Conservation (phyloP, 2,797 vertebrate genomes). For the Thunnus albacares region DNA sequence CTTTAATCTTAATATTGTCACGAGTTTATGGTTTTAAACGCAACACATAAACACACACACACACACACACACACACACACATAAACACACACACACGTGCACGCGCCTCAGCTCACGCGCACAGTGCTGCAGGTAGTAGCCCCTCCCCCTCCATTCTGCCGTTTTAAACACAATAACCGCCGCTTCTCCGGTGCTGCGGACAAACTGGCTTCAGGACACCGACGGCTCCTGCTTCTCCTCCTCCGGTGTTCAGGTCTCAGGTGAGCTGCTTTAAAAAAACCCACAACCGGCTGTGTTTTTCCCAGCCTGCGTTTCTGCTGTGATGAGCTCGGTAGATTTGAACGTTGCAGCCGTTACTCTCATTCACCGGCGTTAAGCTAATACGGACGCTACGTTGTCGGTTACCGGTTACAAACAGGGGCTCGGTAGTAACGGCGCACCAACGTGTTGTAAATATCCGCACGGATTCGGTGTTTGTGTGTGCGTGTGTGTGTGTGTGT, state of each 20-base stretch:
- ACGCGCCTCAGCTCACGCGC: constrained; percentile 37
- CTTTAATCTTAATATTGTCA: no score
- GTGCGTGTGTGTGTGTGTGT: not conserved
- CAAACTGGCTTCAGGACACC: not conserved
- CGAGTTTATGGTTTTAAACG: no score
- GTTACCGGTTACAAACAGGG: constrained; percentile 40
- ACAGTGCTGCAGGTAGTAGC: constrained; percentile 73
- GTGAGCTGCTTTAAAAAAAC: constrained; percentile 50
- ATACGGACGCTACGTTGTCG: constrained; percentile 35
- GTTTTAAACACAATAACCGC: constrained; percentile 64
- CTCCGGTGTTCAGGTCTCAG: constrained; percentile 46
- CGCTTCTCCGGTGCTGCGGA: constrained; percentile 20
- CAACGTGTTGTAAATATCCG: not conserved
- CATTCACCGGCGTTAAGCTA: constrained; percentile 56
- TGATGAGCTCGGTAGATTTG: constrained; percentile 6
- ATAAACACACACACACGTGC: not conserved
- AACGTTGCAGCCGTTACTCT: constrained; percentile 49
- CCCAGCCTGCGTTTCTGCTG: not conserved
- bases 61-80: constrained; percentile 8
- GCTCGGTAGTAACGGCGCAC: not conserved
- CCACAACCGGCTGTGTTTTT: not conserved
- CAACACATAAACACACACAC: constrained; percentile 21
- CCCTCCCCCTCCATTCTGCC: constrained; percentile 60
- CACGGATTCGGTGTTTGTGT: not conserved
- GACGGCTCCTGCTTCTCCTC: not conserved